Evolutionary conservation across 1,140 invertebrate species (phyloP).

Genomic region (Homalodisca vitripennis): DNA sequence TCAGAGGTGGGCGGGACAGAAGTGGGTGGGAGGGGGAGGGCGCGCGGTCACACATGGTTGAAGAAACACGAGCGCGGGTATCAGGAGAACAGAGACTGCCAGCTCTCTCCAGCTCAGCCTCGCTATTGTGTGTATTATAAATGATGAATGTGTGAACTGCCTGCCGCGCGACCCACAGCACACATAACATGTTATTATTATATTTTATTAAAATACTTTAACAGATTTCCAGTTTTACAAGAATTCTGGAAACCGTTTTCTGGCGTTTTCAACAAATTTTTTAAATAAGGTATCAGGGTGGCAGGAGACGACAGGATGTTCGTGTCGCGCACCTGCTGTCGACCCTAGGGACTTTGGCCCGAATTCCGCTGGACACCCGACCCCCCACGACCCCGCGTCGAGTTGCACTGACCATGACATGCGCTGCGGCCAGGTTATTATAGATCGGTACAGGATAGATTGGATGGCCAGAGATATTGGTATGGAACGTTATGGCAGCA

Average conservation of each 20-base stretch:
- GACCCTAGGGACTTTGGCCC: not conserved
- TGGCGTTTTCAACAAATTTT: conserved; percentile 37
- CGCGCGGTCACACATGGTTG: conserved; percentile 32
- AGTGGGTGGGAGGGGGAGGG: not conserved
- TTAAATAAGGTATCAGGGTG: conserved; percentile 35
- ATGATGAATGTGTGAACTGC: conserved; percentile 10
- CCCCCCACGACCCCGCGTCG: not conserved
- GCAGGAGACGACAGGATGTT: not conserved
- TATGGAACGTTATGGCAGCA: too few relatives aligned
- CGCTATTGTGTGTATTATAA: not conserved
- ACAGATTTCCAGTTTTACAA: conserved; percentile 30
- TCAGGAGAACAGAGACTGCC: conserved; percentile 15
- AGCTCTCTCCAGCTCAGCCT: not conserved
- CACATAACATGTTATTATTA: conserved; percentile 23
- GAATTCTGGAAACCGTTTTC: conserved; percentile 36
- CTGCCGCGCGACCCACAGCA: not conserved
- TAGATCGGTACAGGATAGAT: too few relatives aligned
- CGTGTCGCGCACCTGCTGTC: not conserved
- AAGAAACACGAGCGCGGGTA: conserved; percentile 28
- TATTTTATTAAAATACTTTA: conserved; percentile 31
- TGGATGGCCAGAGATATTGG: too few relatives aligned
- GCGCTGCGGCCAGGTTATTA: too few relatives aligned
- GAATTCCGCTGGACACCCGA: not conserved
- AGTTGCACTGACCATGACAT: too few relatives aligned
- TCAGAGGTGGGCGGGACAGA: too few relatives aligned